Evolutionary conservation across 2,888 invertebrate genomes (phyloP).

Genomic region (Osmoderma eremita): DNA sequence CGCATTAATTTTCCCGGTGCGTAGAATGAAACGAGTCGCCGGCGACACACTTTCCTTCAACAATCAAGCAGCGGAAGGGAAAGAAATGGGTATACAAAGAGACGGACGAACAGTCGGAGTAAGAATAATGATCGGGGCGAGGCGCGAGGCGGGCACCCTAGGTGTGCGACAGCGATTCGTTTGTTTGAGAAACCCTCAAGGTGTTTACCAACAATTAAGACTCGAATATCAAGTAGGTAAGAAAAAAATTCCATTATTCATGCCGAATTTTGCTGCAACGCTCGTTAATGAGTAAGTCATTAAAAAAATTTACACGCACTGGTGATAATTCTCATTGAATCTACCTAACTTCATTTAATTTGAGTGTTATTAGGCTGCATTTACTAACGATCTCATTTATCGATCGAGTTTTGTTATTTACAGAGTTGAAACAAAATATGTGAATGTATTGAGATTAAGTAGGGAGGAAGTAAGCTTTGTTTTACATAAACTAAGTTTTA

Average conservation of each 20-base stretch:
- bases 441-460: too few species aligned
- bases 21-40: neutral
- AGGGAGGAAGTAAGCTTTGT: too few species aligned
- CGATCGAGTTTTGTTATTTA: too few species aligned
- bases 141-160: neutral
- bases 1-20: slow-evolving; percentile 11
- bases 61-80: slow-evolving; percentile 1
- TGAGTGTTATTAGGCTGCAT: too few species aligned
- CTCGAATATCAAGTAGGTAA: slow-evolving; percentile 2
- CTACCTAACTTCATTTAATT: too few species aligned
- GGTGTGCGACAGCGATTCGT: neutral
- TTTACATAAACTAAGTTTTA: too few species aligned
- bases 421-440: too few species aligned
- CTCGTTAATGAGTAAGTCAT: too few species aligned
- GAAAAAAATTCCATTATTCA: neutral
- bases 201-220: slow-evolving; percentile 6
- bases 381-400: too few species aligned
- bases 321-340: too few species aligned
- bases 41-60: slow-evolving; percentile 5
- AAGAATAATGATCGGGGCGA: neutral
- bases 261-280: neutral
- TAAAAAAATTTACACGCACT: too few species aligned
- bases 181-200: neutral
- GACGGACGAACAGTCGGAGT: neutral
- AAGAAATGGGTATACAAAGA: neutral